Evolutionary conservation across 2,888 invertebrate species (phyloP).

Genomic region (Odontomyia ornata): DNA sequence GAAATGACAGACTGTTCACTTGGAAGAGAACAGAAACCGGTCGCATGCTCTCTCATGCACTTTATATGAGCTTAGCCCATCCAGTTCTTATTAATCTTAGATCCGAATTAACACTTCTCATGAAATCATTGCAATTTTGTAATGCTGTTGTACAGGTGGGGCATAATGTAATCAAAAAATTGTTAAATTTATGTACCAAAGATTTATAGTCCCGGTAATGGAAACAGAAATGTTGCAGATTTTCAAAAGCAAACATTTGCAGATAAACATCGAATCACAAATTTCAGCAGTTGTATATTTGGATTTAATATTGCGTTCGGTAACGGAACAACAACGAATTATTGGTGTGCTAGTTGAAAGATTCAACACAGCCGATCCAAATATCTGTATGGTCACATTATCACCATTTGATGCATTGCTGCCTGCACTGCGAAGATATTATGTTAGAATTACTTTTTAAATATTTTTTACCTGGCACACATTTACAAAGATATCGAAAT

Average conservation of each 20-base stretch:
- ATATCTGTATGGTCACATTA: no score
- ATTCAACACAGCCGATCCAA: slow-evolving; percentile 75
- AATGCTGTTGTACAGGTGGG: slow-evolving; percentile 96
- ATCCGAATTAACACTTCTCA: slow-evolving; percentile 88
- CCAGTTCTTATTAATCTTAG: no score
- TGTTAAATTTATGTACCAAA: slow-evolving; percentile 94
- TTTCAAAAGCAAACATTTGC: slow-evolving; percentile 68
- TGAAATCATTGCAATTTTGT: slow-evolving; percentile 95
- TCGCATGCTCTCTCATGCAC: no score
- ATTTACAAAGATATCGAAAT: no score
- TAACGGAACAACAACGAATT: slow-evolving; percentile 82
- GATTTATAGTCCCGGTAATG: slow-evolving; percentile 93
- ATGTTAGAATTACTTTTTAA: no score
- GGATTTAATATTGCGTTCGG: slow-evolving; percentile 87
- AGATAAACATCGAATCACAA: slow-evolving; percentile 88
- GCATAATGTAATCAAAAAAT: slow-evolving; percentile 84
- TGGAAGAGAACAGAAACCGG: no score
- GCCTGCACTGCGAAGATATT: no score
- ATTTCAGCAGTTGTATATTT: slow-evolving; percentile 93
- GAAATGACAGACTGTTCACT: no score
- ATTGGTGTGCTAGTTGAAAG: slow-evolving; percentile 84
- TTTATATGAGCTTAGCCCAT: no score
- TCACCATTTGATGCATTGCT: no score
- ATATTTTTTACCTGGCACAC: no score
- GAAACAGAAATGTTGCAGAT: slow-evolving; percentile 85